phyloP scores from a whole-genome alignment of 2,888 invertebrate genomes.

The Bombylius discolor region DNA sequence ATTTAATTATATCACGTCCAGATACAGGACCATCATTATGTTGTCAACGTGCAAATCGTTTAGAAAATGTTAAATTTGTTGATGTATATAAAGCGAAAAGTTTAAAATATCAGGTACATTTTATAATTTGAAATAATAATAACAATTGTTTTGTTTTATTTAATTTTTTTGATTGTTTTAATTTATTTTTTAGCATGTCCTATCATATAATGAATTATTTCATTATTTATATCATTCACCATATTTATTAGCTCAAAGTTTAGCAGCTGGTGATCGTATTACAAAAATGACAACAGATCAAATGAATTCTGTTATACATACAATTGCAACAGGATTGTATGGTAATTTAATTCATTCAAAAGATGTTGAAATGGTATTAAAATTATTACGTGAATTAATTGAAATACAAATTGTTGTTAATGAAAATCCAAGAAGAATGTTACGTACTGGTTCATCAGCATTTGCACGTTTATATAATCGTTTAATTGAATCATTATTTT shows the following conservation, averaged over 20 bases:
- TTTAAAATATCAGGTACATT: conserved; percentile 61
- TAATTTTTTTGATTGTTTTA: conserved; percentile 3
- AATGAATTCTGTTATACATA: conserved; percentile 30
- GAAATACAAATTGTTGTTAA: conserved; percentile 56
- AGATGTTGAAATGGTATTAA: conserved; percentile 55
- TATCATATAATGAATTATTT: conserved; percentile 56
- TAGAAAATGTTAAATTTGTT: conserved; percentile 54
- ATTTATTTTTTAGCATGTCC: conserved; percentile 36
- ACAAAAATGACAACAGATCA: conserved; percentile 28
- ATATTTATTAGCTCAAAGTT: conserved; percentile 52
- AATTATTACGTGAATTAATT: conserved; percentile 52
- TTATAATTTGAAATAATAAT: not conserved
- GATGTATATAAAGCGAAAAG: conserved; percentile 73
- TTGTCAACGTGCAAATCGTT: conserved; percentile 53
- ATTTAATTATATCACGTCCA: conserved; percentile 58
- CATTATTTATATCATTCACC: conserved; percentile 55
- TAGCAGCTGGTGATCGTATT: conserved; percentile 52
- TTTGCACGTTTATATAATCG: conserved; percentile 76
- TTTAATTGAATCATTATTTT: conserved; percentile 78
- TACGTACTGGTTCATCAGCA: conserved; percentile 75
- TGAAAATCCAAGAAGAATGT: conserved; percentile 58
- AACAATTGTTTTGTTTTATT: too few relatives aligned
- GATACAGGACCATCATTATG: conserved; percentile 65
- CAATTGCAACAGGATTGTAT: conserved; percentile 49
- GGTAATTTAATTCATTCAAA: conserved; percentile 62